Percentiles rank a stretch among this genome's conserved stretches.
These are phyloP conservation scores for Lycorma delicatula DNA, from an alignment of 1,140 invertebrate genomes.

Conservation along the genomic window DNA sequence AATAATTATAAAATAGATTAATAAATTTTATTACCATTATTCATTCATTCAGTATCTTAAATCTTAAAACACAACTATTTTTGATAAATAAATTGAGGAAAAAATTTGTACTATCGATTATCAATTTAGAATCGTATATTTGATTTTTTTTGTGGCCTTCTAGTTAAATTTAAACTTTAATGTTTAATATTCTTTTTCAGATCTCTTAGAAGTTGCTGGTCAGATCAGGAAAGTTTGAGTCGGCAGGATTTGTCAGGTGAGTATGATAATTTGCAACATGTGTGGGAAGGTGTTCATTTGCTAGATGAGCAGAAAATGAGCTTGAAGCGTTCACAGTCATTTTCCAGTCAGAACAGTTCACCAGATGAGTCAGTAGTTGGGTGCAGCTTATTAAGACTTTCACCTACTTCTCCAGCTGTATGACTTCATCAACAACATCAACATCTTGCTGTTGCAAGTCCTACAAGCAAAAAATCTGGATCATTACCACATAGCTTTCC, in stretches of 20 bases:
- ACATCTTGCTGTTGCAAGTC: constrained; percentile 36
- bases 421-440: constrained; percentile 51
- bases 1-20: background rate
- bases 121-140: background rate
- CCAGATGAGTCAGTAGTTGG: constrained; percentile 16
- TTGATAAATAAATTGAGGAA: background rate
- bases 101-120: background rate
- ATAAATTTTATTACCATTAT: background rate
- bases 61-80: background rate
- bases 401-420: constrained; percentile 46
- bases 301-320: constrained; percentile 8
- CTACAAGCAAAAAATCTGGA: constrained; percentile 54
- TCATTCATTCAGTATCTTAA: background rate
- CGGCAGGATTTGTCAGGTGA: constrained; percentile 36
- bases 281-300: constrained; percentile 35
- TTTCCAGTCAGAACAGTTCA: constrained; percentile 23
- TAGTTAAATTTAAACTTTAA: no score
- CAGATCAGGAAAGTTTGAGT: background rate
- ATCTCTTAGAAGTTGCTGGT: background rate
- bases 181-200: background rate
- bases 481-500: constrained; percentile 70
- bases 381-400: constrained; percentile 19
- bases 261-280: constrained; percentile 42
- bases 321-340: constrained; percentile 27
- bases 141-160: background rate